Conservation (phyloP, 1,140 invertebrate species). For the Nephotettix cincticeps region DNA sequence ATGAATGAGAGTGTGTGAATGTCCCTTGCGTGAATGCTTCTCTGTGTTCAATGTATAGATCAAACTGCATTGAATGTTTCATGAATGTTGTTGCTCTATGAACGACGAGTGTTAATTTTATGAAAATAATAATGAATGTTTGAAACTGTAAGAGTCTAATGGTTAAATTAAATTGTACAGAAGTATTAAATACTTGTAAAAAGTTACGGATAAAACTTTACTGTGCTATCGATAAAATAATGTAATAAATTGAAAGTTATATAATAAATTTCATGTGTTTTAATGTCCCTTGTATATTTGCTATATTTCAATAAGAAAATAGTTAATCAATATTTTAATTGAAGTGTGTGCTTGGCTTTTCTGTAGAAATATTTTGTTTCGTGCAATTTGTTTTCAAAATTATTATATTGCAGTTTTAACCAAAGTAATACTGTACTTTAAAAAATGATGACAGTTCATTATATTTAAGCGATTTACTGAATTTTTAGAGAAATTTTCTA, state of each 20-base stretch:
- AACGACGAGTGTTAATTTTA: not conserved
- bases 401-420: too few relatives aligned
- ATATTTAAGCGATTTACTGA: too few relatives aligned
- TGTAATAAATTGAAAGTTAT: slow-evolving; percentile 11
- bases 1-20: not conserved
- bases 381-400: too few relatives aligned
- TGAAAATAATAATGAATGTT: slow-evolving; percentile 1
- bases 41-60: not conserved
- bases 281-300: too few relatives aligned
- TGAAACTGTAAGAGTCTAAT: slow-evolving; percentile 5
- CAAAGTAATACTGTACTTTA: too few relatives aligned
- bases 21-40: not conserved
- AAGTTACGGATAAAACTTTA: slow-evolving; percentile 5
- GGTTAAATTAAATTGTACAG: slow-evolving; percentile 12
- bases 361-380: too few relatives aligned
- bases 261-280: not conserved
- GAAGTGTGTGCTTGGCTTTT: too few relatives aligned
- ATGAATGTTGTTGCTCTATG: slow-evolving; percentile 14
- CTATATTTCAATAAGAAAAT: too few relatives aligned
- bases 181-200: slow-evolving; percentile 22
- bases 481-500: too few relatives aligned
- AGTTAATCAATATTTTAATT: too few relatives aligned
- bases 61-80: not conserved
- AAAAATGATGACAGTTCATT: too few relatives aligned
- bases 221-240: slow-evolving; percentile 6